Percentiles rank a stretch among this genome's conserved stretches.
phyloP scores from a whole-genome alignment of 2,888 invertebrate genomes.

The Synergus umbraculus region DNA sequence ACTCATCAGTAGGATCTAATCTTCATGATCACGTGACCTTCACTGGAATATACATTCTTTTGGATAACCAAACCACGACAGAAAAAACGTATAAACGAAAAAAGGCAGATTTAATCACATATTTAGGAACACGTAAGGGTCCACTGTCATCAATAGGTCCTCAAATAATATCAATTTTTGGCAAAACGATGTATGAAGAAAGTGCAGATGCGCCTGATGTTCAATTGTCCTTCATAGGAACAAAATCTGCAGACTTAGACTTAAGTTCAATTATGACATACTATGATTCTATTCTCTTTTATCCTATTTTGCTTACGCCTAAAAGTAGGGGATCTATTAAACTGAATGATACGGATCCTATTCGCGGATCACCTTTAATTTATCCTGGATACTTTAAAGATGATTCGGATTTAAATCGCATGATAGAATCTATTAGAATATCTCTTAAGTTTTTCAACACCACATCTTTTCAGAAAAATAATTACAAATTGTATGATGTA shows the following conservation, averaged over 20 bases:
- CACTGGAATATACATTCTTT: slow-evolving; percentile 73
- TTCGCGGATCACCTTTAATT: slow-evolving; percentile 82
- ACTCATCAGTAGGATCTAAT: slow-evolving; percentile 89
- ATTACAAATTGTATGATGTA: neutral
- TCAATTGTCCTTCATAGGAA: slow-evolving; percentile 73
- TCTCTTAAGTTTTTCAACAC: slow-evolving; percentile 83
- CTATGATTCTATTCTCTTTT: slow-evolving; percentile 52
- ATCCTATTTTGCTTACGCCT: slow-evolving; percentile 81
- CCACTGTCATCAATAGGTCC: slow-evolving; percentile 78
- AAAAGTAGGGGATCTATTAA: slow-evolving; percentile 79
- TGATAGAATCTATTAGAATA: slow-evolving; percentile 19
- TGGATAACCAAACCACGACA: slow-evolving; percentile 66
- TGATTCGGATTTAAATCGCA: slow-evolving; percentile 83
- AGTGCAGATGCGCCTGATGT: slow-evolving; percentile 80
- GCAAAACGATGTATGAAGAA: slow-evolving; percentile 80
- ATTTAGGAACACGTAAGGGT: slow-evolving; percentile 79
- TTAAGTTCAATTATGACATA: slow-evolving; percentile 82
- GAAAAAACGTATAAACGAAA: slow-evolving; percentile 65
- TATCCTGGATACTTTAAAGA: slow-evolving; percentile 84
- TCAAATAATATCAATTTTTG: slow-evolving; percentile 81
- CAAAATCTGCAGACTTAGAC: slow-evolving; percentile 85
- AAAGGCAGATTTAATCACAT: slow-evolving; percentile 75
- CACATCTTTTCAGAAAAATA: slow-evolving; percentile 85
- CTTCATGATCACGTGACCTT: slow-evolving; percentile 87
- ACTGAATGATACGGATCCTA: slow-evolving; percentile 86